Base-by-base conservation (phyloP, 2,888 invertebrate genomes). In the Platycheirus rosarum region DNA sequence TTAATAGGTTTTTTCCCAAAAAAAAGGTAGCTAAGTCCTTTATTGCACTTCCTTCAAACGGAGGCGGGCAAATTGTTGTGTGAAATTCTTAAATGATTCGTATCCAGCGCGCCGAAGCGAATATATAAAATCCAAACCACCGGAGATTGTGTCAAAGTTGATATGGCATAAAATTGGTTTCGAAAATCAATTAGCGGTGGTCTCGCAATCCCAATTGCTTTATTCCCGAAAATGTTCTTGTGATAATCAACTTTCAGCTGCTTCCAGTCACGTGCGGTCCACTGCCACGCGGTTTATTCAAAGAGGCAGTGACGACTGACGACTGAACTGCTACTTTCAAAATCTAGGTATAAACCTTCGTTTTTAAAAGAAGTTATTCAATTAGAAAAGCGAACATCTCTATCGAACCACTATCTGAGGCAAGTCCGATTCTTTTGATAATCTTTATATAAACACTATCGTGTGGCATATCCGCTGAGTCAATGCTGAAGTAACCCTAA, bases 51-150 rank as follows among this genome's bases (percentile, higher is more conserved):
- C 80, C 76, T 76, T 37, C 16, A 26, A 44, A 48, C 18, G 57
- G 11, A 66, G 65, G 80, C 70, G 60, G 66, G 48, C 44, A 23
- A 49, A 62, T 66, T 42, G 7, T 16, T 80, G 71, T 82, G 80
- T 82, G 70, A 76, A 75, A 80, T 75, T 82, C 62, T 71, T 48
- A 62, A 82, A 82, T 82, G 44, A 71, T 71, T 82, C 76, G 62
- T 71, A 71, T 76, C 80, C 70, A 18, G 3, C 42, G 29, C 37
- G 6, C 23, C 23, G 23, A 13, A 5, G n/a, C 71, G 51, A 20
- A 37, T 16, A 35, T 35, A 35, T 53, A 26, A 40, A 37, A 23
- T 26, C 11, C 9, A 9, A 13, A 23, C 57, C 44, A 29, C 37
- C 35, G 20, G 35, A 35, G 60, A 9, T 7, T 8, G 13, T 51